Conservation (phyloP, 2,888 invertebrate genomes). For the Hemicrepidius hirtus region DNA sequence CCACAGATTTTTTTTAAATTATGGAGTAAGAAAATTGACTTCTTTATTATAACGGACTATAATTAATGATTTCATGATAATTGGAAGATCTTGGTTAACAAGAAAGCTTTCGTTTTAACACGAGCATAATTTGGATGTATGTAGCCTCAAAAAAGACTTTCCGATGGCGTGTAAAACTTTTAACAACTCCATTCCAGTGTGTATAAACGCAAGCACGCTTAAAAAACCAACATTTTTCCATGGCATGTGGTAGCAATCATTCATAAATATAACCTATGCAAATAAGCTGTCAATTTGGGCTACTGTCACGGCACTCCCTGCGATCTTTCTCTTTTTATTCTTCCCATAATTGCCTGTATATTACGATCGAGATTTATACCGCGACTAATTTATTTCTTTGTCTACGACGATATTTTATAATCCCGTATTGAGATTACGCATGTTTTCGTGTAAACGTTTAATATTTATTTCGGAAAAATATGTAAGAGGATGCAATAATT, state of each 20-base stretch:
- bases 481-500: slow-evolving; percentile 25
- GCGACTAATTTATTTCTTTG: slow-evolving; percentile 28
- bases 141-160: not conserved
- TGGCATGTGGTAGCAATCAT: slow-evolving; percentile 32
- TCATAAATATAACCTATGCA: slow-evolving; percentile 46
- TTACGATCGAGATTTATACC: slow-evolving; percentile 25
- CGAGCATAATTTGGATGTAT: too few relatives aligned
- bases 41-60: too few relatives aligned
- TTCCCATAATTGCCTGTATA: slow-evolving; percentile 32
- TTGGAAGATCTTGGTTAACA: too few relatives aligned
- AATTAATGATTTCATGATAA: too few relatives aligned
- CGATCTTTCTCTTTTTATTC: slow-evolving; percentile 27
- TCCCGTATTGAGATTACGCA: slow-evolving; percentile 11
- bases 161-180: slow-evolving; percentile 22
- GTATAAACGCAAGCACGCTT: not conserved
- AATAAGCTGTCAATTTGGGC: slow-evolving; percentile 51
- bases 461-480: slow-evolving; percentile 6
- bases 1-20: too few relatives aligned
- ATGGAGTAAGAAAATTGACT: not conserved
- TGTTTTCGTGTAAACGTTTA: slow-evolving; percentile 20
- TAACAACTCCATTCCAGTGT: slow-evolving; percentile 21
- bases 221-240: slow-evolving; percentile 4
- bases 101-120: too few relatives aligned
- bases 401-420: slow-evolving; percentile 18
- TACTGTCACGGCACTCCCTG: slow-evolving; percentile 48